Percentiles rank a stretch among this genome's conserved stretches.
These are phyloP conservation scores for Tribolium madens DNA, from an alignment of 1,140 invertebrate genomes.

Conservation along the genomic window DNA sequence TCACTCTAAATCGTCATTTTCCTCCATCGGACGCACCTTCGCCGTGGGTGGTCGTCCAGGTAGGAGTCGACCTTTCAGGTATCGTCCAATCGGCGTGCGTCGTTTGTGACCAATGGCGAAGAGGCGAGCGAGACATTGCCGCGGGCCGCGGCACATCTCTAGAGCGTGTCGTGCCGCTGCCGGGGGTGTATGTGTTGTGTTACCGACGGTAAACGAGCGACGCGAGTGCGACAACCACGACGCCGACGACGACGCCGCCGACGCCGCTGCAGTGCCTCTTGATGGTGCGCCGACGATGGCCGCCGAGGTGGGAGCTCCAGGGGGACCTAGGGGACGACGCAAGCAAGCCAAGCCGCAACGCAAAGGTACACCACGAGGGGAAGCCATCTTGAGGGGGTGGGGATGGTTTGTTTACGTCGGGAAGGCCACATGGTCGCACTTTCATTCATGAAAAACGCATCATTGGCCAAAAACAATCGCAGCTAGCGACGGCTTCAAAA, in stretches of 20 bases:
- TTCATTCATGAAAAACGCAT: background rate
- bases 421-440: background rate
- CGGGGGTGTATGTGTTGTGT: conserved; percentile 58
- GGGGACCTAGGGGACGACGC: conserved; percentile 59
- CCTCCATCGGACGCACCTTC: background rate
- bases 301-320: conserved; percentile 45
- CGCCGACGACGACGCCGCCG: too few relatives aligned
- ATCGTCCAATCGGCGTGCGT: conserved; percentile 62
- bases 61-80: conserved; percentile 65
- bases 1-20: background rate
- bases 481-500: background rate
- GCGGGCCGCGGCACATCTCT: conserved; percentile 58
- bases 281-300: conserved; percentile 58
- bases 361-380: conserved; percentile 56
- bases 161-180: conserved; percentile 55
- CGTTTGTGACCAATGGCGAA: conserved; percentile 63
- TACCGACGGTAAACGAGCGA: background rate
- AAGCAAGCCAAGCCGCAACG: conserved; percentile 65
- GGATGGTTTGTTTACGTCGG: conserved; percentile 44
- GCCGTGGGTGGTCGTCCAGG: conserved; percentile 51
- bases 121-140: conserved; percentile 60
- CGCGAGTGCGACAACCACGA: background rate
- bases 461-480: background rate
- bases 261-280: conserved; percentile 44
- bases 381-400: conserved; percentile 38